Conservation (phyloP, 2,797 vertebrate genomes). For the Artibeus lituratus region DNA sequence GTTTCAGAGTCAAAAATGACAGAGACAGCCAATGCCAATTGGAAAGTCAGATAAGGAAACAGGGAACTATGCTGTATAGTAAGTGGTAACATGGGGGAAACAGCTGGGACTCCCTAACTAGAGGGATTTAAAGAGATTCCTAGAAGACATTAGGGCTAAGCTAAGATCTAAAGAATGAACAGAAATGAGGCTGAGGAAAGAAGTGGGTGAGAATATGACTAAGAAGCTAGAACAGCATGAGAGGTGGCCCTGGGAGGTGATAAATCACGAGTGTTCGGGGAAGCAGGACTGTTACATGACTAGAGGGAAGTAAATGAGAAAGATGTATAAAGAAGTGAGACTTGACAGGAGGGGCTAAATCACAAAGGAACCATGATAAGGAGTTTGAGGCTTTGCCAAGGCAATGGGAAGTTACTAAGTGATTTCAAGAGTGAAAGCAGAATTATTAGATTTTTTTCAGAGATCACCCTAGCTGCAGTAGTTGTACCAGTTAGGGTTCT, state of each 20-base stretch:
- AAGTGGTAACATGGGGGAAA: neutral
- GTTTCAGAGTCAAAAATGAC: neutral
- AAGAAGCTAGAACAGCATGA: neutral
- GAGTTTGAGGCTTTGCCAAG: neutral
- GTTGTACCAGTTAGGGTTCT: neutral
- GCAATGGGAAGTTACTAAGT: neutral
- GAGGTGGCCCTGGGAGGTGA: neutral
- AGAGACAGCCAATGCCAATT: neutral
- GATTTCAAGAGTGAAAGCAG: neutral
- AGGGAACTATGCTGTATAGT: too few species aligned
- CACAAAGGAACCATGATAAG: neutral
- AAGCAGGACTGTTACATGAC: neutral
- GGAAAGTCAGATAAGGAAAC: neutral
- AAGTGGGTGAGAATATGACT: neutral
- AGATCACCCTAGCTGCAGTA: neutral
- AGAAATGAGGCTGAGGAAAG: neutral
- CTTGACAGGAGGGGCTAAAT: neutral
- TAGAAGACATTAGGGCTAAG: neutral
- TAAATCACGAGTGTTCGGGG: neutral
- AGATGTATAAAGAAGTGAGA: neutral
- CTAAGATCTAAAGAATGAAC: neutral
- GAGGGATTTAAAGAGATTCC: neutral
- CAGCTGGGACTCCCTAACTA: neutral
- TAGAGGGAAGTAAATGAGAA: neutral
- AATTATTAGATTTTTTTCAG: slow-evolving; percentile 1